phyloP scores from a whole-genome alignment of 2,113 vertebrate genomes.

The Cyprinodon variegatus region DNA sequence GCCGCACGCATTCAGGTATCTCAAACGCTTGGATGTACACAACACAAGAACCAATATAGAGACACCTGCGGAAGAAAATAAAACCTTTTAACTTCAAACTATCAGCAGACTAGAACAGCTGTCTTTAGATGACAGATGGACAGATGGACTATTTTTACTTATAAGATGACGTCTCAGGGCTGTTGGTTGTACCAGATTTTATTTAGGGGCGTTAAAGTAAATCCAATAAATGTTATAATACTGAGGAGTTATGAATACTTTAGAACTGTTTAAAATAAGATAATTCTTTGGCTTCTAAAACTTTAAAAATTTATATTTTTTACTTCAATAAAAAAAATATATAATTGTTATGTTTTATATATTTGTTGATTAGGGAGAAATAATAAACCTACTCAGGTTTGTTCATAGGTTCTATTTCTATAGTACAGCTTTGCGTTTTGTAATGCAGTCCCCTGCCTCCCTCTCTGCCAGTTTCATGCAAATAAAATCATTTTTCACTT shows the following conservation, averaged over 20 bases:
- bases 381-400: background rate
- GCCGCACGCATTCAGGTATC: constrained; percentile 91
- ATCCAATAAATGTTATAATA: too few species aligned
- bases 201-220: too few species aligned
- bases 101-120: too few species aligned
- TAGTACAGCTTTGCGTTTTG: constrained; percentile 8
- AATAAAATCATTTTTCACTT: constrained; percentile 32
- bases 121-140: too few species aligned
- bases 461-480: constrained; percentile 22
- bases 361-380: too few species aligned
- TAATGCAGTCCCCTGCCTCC: constrained; percentile 11
- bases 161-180: too few species aligned
- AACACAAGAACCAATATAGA: background rate
- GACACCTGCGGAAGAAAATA: background rate
- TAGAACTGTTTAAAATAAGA: too few species aligned
- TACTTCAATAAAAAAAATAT: background rate
- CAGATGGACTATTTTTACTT: too few species aligned
- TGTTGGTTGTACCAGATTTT: too few species aligned
- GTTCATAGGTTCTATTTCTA: background rate
- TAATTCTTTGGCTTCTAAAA: too few species aligned
- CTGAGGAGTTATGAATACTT: too few species aligned
- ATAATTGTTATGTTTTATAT: background rate
- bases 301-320: background rate
- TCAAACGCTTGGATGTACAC: background rate
- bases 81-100: too few species aligned